phyloP scores from a whole-genome alignment of 2,113 vertebrate species.

The Brachypteracias leptosomus region DNA sequence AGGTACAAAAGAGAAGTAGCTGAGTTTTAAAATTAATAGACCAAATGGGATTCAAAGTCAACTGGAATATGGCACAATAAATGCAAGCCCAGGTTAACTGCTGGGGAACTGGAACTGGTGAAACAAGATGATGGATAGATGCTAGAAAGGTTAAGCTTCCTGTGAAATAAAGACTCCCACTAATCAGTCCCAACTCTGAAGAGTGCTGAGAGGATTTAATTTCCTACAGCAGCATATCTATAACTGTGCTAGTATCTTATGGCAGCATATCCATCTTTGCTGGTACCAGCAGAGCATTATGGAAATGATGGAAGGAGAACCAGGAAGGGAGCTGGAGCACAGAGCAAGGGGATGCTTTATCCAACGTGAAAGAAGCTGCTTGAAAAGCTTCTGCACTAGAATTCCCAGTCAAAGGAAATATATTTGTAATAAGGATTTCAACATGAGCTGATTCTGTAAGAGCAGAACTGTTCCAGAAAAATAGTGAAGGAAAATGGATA shows the following conservation, averaged over 20 bases:
- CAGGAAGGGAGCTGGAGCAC: neutral
- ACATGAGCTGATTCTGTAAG: neutral
- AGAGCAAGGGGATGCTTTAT: neutral
- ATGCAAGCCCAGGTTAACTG: neutral
- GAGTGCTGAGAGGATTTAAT: slow-evolving; percentile 6
- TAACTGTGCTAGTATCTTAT: neutral
- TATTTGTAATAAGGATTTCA: neutral
- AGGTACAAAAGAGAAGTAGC: neutral
- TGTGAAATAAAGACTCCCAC: slow-evolving; percentile 1
- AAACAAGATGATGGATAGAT: neutral
- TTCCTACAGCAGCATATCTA: neutral
- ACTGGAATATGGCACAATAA: neutral
- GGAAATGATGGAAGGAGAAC: neutral
- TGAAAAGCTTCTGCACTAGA: neutral
- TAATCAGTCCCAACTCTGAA: neutral
- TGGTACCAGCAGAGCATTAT: neutral
- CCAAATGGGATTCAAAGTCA: neutral
- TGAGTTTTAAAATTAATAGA: slow-evolving; percentile 17
- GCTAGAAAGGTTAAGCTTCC: neutral
- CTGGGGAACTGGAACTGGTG: neutral
- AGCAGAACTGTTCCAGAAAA: neutral
- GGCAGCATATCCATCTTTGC: neutral
- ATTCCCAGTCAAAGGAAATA: neutral
- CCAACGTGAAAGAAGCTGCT: neutral
- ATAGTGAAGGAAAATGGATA: neutral